Evolutionary conservation across 2,113 vertebrate species (phyloP).

Genomic region (Lates calcarifer): DNA sequence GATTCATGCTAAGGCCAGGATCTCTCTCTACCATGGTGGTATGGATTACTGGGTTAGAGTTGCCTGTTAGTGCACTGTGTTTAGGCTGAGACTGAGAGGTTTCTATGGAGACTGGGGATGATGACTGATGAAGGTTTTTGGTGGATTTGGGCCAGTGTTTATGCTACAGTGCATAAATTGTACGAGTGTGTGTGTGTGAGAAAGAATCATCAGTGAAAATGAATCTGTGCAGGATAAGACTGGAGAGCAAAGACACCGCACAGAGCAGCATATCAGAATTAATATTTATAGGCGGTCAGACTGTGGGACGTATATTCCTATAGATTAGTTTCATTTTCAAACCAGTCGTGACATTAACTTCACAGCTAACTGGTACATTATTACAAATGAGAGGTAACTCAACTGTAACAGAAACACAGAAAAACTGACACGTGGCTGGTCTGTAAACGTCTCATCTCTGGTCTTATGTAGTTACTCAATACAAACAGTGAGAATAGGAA

Average conservation of each 20-base stretch:
- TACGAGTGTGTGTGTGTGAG: not conserved
- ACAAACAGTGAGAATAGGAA: not conserved
- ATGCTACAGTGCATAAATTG: conserved; percentile 56
- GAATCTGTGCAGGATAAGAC: conserved; percentile 8
- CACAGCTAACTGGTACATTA: not conserved
- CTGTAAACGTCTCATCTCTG: not conserved
- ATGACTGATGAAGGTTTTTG: conserved; percentile 51
- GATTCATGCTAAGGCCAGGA: conserved; percentile 65
- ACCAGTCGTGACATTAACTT: not conserved
- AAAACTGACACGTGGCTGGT: not conserved
- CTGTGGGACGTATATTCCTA: not conserved
- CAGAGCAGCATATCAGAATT: conserved; percentile 4
- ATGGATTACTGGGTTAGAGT: conserved; percentile 66
- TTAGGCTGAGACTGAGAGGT: conserved; percentile 43
- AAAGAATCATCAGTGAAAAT: conserved; percentile 14
- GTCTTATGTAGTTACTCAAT: not conserved
- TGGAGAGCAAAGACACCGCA: not conserved
- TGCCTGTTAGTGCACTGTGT: conserved; percentile 37
- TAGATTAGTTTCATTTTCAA: not conserved
- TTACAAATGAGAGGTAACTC: not conserved
- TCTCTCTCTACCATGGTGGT: conserved; percentile 55
- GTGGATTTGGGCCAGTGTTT: conserved; percentile 53
- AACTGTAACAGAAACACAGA: no score
- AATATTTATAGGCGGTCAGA: not conserved
- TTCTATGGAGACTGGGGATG: conserved; percentile 61